Percentiles rank a stretch among this genome's conserved stretches.
phyloP scores from a whole-genome alignment of 2,797 vertebrate genomes.

The Austrolebias charrua region DNA sequence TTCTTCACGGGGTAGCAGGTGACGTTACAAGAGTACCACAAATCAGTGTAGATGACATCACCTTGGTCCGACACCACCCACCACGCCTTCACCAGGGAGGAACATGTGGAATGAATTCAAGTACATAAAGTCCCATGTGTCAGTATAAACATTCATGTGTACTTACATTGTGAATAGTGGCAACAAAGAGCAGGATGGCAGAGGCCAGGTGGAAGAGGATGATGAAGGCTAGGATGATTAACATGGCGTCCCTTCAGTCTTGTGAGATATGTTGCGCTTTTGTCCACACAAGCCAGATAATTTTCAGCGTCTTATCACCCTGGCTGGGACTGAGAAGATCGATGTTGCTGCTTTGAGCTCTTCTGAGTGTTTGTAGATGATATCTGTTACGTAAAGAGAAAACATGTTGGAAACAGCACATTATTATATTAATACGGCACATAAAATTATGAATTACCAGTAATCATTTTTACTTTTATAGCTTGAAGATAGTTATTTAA shows the following conservation, averaged over 20 bases:
- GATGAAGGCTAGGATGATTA: conserved; percentile 93
- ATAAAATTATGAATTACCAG: no score
- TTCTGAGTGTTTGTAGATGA: conserved; percentile 6
- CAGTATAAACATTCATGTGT: background rate
- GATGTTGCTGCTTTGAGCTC: background rate
- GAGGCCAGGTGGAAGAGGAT: conserved; percentile 91
- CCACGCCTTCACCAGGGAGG: conserved; percentile 82
- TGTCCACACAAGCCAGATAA: conserved; percentile 11
- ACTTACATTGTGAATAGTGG: conserved; percentile 95
- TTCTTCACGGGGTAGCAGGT: conserved; percentile 64
- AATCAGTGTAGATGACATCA: conserved; percentile 74
- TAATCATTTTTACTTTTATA: no score
- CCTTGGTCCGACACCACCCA: conserved; percentile 77
- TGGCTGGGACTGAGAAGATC: conserved; percentile 2
- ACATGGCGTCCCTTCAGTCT: conserved; percentile 79
- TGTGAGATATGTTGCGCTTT: background rate
- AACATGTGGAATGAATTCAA: background rate
- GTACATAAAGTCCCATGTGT: accelerated
- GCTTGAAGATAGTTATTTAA: no score
- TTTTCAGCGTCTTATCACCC: conserved; percentile 5
- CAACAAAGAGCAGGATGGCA: conserved; percentile 85
- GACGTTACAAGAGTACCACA: conserved; percentile 86
- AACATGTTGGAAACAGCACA: conserved; percentile 19
- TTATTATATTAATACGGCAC: no score
- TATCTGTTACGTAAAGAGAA: conserved; percentile 11